These are phyloP conservation scores for Ischnura elegans DNA, from an alignment of 2,888 invertebrate genomes.

Conservation along the genomic window DNA sequence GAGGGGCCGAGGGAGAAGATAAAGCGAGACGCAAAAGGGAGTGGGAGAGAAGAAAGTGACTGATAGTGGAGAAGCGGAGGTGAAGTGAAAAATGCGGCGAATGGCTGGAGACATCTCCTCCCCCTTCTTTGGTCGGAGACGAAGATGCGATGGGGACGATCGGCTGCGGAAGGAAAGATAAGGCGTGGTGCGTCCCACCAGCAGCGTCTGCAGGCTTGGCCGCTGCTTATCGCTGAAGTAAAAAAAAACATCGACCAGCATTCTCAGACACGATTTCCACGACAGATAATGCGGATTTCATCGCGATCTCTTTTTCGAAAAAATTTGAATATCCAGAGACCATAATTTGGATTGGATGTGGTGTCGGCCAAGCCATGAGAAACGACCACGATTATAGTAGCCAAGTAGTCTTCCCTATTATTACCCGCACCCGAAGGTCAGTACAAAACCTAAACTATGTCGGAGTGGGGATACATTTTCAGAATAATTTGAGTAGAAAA, in stretches of 20 bases:
- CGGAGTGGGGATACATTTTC: no score
- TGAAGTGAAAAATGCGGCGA: slow-evolving; percentile 41
- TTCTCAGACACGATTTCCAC: neutral
- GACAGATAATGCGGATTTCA: neutral
- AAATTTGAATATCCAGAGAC: no score
- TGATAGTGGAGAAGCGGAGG: slow-evolving; percentile 44
- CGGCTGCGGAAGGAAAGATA: neutral
- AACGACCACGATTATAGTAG: no score
- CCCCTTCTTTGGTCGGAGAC: neutral
- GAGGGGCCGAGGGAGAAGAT: neutral
- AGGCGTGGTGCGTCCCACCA: neutral
- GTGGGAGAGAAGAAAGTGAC: neutral
- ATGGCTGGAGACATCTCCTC: neutral
- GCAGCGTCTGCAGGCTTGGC: neutral
- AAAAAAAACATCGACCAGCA: neutral
- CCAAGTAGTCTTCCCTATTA: no score
- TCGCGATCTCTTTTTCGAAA: no score
- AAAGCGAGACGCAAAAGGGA: neutral
- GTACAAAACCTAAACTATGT: no score
- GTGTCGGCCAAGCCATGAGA: no score
- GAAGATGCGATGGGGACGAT: neutral
- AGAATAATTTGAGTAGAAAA: no score
- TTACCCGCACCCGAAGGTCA: no score
- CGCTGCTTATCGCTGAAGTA: neutral
- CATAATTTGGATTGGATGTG: no score